Evolutionary conservation across 2,888 invertebrate genomes (phyloP), one percentile per base, ranked within the genome.

Genomic region (Nomada fucata): DNA sequence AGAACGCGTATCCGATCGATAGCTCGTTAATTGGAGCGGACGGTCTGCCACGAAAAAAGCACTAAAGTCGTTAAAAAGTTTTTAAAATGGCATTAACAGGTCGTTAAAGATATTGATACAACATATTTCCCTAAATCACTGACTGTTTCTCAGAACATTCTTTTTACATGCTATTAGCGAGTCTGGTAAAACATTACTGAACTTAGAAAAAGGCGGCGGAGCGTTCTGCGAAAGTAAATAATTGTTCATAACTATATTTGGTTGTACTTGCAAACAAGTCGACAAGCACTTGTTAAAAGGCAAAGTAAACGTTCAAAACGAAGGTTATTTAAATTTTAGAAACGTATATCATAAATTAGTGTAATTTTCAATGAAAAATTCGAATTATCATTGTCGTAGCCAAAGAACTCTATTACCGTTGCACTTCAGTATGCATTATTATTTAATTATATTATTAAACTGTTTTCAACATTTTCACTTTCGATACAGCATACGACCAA

Each of bases 1-100:
- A 23, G n/a, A 42, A 70, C 59, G 77, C 71, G 77, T 79, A 77
- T 77, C 77, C 77, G 65, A 67, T 61, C 50, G 50, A 67, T 61
- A 50, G 47, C 23, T 67, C 63, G 26, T 10, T 42, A 20, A 52
- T 64, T 63, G 42, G 63, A 69, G 47, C 20, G 47, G 42, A 52
- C 26, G 23, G 55, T 50, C 63, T 18, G 57, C 42, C 26, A 20
- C 23, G 52, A n/a, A 13, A 11, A 20, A 50, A 9, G 18, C 15
- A 13, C 23, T 4, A 11, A 57, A n/a, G 2, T 11, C 2, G 29
- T 65, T 50, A 18, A 18, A 20, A 44, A 57, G 47, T 36, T 26
- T 36, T 7, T 36, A 44, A 52, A 23, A 18, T 20, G 36, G 20
- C 15, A 7, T 3, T 11, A 11, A 42, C 5, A 23, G 10, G 2